Evolutionary conservation across 2,113 vertebrate genomes (phyloP), one percentile per base, ranked within the genome.

Genomic region (Phoenicopterus ruber): DNA sequence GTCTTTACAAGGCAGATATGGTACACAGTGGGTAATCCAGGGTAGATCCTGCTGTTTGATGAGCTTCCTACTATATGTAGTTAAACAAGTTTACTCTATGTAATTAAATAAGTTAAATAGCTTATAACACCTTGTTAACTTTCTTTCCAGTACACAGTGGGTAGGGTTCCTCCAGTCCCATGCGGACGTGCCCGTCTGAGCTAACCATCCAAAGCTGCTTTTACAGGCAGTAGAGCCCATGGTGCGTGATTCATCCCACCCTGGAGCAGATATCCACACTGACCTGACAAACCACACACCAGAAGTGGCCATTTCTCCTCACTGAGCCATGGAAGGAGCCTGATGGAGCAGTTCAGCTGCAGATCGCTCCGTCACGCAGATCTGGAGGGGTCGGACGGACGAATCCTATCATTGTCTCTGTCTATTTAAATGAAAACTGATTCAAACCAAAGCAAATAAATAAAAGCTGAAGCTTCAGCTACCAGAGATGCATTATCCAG

Each of bases 161-260:
- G 25, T 28, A 22, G 25, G n/a, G 54, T 32, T 84, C 73, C 69
- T 73, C 9, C 59, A 57, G 69, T 42, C 49, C 54, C 29, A 42
- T 5, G 14, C 67, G 52, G 18, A 50, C 0, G 0, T 26, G 25
- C 34, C 46, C 1, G 0, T 42, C 63, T 73, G 32, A 59, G 17
- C 32, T 84, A n/a, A 19, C 38, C 54, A 42, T 19, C n/a, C n/a
- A 19, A 84, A 69, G 22, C 17, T 42, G 38, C 32, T 90, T 36
- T 42, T 49, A 65, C 11, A 42, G 49, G 7, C 55, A 19, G 25
- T 6, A 62, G 67, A 71, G 34, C 3, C 2, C 1, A 2, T 2
- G 24, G 31, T 29, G 46, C 38, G 24, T 29, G 69, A 49, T 79
- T 42, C 34, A 31, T 31, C 52, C 71, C 61, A 65, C 24, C n/a